Evolutionary conservation across 2,888 invertebrate genomes (phyloP), one percentile per base, ranked within the genome.

Genomic region (Platycheirus rosarum): DNA sequence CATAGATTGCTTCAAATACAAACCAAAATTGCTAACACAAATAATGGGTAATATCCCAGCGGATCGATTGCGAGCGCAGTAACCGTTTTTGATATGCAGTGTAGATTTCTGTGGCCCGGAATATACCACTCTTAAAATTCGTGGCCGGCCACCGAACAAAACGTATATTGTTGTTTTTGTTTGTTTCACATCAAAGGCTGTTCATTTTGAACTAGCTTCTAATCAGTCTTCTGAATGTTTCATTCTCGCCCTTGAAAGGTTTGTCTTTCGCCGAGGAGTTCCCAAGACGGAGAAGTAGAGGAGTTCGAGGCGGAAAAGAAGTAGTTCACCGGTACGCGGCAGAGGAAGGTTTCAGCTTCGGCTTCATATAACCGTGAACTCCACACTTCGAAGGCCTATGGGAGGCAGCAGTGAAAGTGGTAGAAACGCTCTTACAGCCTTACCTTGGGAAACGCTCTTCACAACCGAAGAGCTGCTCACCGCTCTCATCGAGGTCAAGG

Each of bases 401-500:
- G n/a, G n/a, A n/a, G n/a, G 77, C 85, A 0, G 82, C 82, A 7
- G 84, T 84, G 1, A 85, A 85, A 35, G 78, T 77, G 1, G 55
- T 80, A 7, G 85, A 85, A 65, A 46, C 40, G 2, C 48, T 84
- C 13, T 44, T 85, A n/a, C 23, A 74, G 0, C 77, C 66, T n/a
- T 14, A 84, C 79, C 11, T 63, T 76, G 3, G 35, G 71, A 14
- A 26, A 68, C 2, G 73, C 84, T 2, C 18, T 51, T 9, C 13
- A 84, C 84, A 9, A 73, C 44, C n/a, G 84, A 84, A 65, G 78
- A 85, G 18, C 51, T 85, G 0, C 53, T 76, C 8, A 84, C 85
- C 1, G 60, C 84, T 3, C 42, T 84, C 4, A 42, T 77, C 11
- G 84, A 86, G 84, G 70, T 85, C 3, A 85, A 85, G 71, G 82